phyloP scores from a whole-genome alignment of 2,888 invertebrate genomes.

The Ceramica pisi region DNA sequence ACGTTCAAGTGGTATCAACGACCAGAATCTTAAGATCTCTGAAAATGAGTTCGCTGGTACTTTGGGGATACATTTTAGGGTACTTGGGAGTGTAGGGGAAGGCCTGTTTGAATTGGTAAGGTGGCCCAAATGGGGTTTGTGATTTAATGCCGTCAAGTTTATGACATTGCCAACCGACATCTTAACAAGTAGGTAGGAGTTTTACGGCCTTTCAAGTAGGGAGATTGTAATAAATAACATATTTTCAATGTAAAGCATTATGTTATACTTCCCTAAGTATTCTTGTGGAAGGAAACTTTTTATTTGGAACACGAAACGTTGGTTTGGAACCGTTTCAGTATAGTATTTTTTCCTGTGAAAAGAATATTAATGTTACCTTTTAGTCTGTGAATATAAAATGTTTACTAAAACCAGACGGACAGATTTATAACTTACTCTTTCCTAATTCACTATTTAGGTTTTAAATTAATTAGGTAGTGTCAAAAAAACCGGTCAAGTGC shows the following conservation, averaged over 20 bases:
- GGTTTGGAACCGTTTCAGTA: constrained; percentile 16
- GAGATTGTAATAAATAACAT: constrained; percentile 75
- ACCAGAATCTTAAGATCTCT: constrained; percentile 72
- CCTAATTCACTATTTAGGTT: neutral
- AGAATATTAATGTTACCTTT: constrained; percentile 20
- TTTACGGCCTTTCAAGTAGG: constrained; percentile 70
- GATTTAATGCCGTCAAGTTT: constrained; percentile 85
- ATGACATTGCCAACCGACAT: constrained; percentile 78
- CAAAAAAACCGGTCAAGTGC: too few relatives aligned
- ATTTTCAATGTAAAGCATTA: constrained; percentile 69
- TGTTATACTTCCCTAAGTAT: constrained; percentile 55
- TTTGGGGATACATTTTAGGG: constrained; percentile 48
- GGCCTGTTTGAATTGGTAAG: constrained; percentile 70
- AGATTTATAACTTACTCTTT: neutral
- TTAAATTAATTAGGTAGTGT: too few relatives aligned
- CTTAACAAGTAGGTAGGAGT: constrained; percentile 77
- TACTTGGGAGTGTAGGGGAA: constrained; percentile 43
- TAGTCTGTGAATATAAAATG: neutral
- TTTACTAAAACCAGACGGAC: neutral
- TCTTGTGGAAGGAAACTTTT: constrained; percentile 48
- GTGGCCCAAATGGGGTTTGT: constrained; percentile 78
- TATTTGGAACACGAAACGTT: constrained; percentile 43
- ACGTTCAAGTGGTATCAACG: constrained; percentile 76
- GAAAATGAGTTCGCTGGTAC: constrained; percentile 52
- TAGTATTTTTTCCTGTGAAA: constrained; percentile 1